Base-by-base conservation (phyloP, 2,113 vertebrate species). In the Phycodurus eques region DNA sequence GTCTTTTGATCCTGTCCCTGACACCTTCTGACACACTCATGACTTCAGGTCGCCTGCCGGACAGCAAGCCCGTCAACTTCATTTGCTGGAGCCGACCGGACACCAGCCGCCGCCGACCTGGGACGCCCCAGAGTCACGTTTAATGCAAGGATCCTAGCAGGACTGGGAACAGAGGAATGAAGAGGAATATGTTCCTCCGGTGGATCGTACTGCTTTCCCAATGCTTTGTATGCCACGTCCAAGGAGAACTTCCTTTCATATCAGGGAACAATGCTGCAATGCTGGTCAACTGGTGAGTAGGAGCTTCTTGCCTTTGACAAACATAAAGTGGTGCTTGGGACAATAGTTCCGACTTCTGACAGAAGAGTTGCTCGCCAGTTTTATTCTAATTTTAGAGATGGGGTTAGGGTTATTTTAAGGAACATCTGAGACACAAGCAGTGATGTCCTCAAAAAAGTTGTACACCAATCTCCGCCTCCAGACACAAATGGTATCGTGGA, bases 241-340 rank as follows among this genome's bases (percentile, higher is more conserved):
- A 60, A 17, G 95, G 93, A 42, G 95, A 98, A 85, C 90, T 98
- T 72, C 97, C 96, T 0, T 94, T 99, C 81, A 94, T 98, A 43
- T 78, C 93, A 0, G 94, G 95, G 74, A 98, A 99, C 78, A 94
- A 96, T 0, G 97, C 98, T 0, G 95, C 94, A 75, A 95, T 98
- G 93, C 87, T 92, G 88, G 96, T 98, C 79, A 95, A 98, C 93
- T 98, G 96, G 96, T 98, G 91, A 98, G 96, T 91, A 46, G 7
- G 57, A 13, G 0, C 12, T 54, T 53, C 51, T 53, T 51, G 12
- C 3, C 14, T 56, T 56, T 22, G 9, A 56, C 8, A 56, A 3
- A 56, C 8, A n/a, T n/a, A 2, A 51, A 51, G 49, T 53, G 19
- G 49, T 17, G 9, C 54, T 67, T 67, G 13, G 5, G 7, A 31